Percentiles rank a stretch among this genome's conserved stretches.
phyloP scores from a whole-genome alignment of 2,797 vertebrate species.

The Sebastes dallii region DNA sequence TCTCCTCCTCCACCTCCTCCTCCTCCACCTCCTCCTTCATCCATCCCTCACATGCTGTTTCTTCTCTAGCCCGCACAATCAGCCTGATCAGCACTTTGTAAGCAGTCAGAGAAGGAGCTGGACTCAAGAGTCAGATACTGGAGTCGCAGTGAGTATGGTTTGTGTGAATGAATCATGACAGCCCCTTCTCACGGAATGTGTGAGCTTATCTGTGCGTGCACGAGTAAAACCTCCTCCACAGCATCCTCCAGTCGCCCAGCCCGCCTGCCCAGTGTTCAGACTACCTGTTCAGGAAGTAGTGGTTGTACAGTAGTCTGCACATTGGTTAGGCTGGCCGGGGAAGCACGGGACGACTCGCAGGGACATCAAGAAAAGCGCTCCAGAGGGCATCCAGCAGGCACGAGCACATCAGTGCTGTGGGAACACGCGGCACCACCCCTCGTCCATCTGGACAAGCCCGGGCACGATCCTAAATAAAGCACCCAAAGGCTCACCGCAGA shows the following conservation, averaged over 20 bases:
- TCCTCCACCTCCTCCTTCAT: slow-evolving; percentile 16
- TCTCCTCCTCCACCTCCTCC: slow-evolving; percentile 19
- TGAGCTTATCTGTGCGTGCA: neutral
- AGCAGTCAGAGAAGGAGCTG: slow-evolving; percentile 14
- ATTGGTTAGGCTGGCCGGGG: slow-evolving; percentile 91
- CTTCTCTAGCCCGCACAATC: slow-evolving; percentile 30
- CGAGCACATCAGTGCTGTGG: slow-evolving; percentile 24
- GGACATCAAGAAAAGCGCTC: neutral
- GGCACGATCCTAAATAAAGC: slow-evolving; percentile 60
- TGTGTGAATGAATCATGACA: neutral
- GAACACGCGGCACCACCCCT: slow-evolving; percentile 47
- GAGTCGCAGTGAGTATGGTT: slow-evolving; percentile 45
- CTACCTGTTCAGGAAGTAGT: slow-evolving; percentile 99
- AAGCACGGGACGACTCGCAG: slow-evolving; percentile 73
- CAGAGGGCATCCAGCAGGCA: slow-evolving; percentile 17
- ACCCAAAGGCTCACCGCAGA: slow-evolving; percentile 46
- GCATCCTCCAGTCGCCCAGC: slow-evolving; percentile 82
- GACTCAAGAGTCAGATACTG: neutral
- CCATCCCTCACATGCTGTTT: slow-evolving; percentile 20
- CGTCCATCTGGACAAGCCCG: slow-evolving; percentile 42
- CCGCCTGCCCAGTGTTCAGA: slow-evolving; percentile 99
- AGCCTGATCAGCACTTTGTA: slow-evolving; percentile 31
- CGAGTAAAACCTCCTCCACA: neutral
- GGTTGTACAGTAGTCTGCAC: slow-evolving; percentile 94
- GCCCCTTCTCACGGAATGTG: neutral